Base-by-base conservation (phyloP, 2,797 vertebrate species). In the Leptatherina wallacei region DNA sequence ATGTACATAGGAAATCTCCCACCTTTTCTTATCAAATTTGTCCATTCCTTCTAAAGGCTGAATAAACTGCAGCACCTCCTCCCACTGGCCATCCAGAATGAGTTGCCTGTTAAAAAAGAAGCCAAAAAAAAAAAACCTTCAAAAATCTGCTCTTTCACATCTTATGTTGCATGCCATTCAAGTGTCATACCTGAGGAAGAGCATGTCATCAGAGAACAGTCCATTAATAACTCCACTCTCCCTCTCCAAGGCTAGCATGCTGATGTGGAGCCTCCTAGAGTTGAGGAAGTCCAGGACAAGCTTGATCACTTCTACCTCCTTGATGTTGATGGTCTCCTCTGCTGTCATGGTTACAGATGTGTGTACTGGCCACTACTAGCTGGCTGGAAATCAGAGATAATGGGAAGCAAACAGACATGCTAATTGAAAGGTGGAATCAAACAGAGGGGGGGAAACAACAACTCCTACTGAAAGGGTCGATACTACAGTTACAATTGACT, bases 11-110 rank as follows among this genome's bases (percentile, higher is more conserved):
- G 13, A 1, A 40, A 11, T 44, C 7, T 55, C 77, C 82, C 87
- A 98, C 98, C 96, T 96, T 94, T 98, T 99, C 90, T 94, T 97
- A 92, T 99, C 96, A 91, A 99, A 99, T 92, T 96, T 99, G 66
- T 99, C 97, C 96, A 99, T 96, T 82, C 96, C 96, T 85, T 99
- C 98, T 55, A 99, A 93, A 75, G 98, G 98, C 42, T 99, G 98
- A 89, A 99, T 99, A 86, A 99, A 99, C 51, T 99, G 97, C 92
- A 98, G 95, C 91, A 99, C 97, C 67, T 99, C 98, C 82, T 99
- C 98, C 98, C 98, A 99, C 33, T 99, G 96, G 35, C 98, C 98
- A 51, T 99, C 98, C 81, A 99, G 94, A 64, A 99, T 95, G 76
- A 99, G 92, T 1, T 99, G 98, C 81, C 98, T 99, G 88, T 61